A percentile compares a stretch with the other conserved stretches of the same genome.
Evolutionary conservation across 2,888 invertebrate genomes (phyloP).

Genomic region (Ormyrus thymus): DNA sequence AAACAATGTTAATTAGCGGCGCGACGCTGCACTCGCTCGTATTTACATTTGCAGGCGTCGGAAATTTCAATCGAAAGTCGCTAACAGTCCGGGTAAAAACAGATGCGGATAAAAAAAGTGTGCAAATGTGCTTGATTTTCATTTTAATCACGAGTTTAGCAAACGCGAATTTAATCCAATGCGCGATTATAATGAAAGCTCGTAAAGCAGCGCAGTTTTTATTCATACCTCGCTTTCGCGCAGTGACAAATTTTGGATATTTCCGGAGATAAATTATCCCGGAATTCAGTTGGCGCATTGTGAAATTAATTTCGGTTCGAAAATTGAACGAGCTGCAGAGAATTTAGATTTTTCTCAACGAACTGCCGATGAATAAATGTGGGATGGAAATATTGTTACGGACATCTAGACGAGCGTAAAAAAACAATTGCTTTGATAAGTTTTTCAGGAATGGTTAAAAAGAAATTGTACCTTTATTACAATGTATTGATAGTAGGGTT

Average conservation of each 20-base stretch:
- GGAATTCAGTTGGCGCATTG: neutral
- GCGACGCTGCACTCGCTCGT: neutral
- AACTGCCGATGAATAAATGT: too few relatives aligned
- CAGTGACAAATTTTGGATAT: neutral
- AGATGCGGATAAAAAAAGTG: neutral
- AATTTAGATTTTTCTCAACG: too few relatives aligned
- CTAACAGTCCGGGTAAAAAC: neutral
- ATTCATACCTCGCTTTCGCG: neutral
- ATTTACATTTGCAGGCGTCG: neutral
- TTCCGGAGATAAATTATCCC: neutral
- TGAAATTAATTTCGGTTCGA: slow-evolving; percentile 13
- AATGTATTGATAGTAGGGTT: neutral
- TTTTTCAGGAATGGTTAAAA: neutral
- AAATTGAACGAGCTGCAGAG: neutral
- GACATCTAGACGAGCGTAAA: too few relatives aligned
- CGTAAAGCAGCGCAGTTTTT: neutral
- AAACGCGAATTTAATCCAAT: neutral
- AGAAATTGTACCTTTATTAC: neutral
- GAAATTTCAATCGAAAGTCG: neutral
- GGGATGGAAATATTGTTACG: too few relatives aligned
- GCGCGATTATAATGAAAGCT: neutral
- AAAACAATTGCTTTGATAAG: too few relatives aligned
- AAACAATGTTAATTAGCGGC: slow-evolving; percentile 39
- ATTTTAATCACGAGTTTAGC: neutral
- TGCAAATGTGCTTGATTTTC: neutral